Evolutionary conservation across 1,140 invertebrate genomes (phyloP), one percentile per base, ranked within the genome.

Genomic region (Bombus difficillimus): DNA sequence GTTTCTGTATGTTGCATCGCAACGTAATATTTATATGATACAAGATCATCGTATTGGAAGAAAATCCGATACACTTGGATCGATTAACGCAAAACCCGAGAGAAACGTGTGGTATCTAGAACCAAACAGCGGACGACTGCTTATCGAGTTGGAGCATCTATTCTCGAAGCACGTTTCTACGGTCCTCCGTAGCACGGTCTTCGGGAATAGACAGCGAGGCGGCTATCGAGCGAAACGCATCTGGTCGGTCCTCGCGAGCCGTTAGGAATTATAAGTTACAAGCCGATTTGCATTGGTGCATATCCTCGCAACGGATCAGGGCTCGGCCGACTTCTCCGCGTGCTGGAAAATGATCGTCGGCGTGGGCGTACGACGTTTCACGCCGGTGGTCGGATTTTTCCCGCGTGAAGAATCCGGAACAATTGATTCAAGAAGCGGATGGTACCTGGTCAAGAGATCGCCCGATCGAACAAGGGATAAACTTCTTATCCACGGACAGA

Each of bases 191-290:
- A 34, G 59, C 22, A 66, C 43, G 76, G 59, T 66, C n/a, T 41
- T n/a, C 18, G 39, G 76, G 76, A 78, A 79, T 68, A 43, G 39
- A 43, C 59, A 66, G 59, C 9, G 59, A 66, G n/a, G 28, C 62
- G 12, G 39, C 43, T 79, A 66, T 78, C 76, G 39, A 25, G 76
- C 76, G n/a, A 78, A 66, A 66, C 59, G 39, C 64, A 66, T 79
- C 76, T 79, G 59, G 32, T 66, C 62, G 76, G n/a, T 8, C 12
- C 53, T 37, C 18, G 74, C 43, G 53, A 76, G 74, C 53, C 47
- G 39, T 78, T 79, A 28, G 77, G 77, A 68, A 79, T 78, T 78
- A 78, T 66, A 64, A 77, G 75, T 64, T 62, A 77, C 37, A 64
- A 64, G 57, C 57, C 37, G 57, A 77, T 62, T 77, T 41, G 57